A percentile compares a stretch with the other conserved stretches of the same genome.
These are phyloP conservation scores for Cepaea hortensis DNA, from an alignment of 2,888 invertebrate genomes.

Conservation along the genomic window DNA sequence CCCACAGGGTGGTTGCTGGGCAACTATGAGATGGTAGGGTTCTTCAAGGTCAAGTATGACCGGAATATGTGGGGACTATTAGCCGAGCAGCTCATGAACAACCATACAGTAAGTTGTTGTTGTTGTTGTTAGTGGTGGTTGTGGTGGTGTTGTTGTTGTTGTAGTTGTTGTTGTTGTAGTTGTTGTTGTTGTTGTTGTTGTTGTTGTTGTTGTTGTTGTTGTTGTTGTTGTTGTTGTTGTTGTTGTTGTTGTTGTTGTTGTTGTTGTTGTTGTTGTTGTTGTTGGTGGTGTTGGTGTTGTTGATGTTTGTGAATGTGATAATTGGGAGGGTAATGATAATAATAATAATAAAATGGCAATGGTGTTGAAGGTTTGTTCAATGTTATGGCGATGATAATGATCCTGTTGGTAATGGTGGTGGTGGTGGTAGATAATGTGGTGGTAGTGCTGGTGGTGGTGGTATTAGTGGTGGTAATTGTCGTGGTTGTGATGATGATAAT, in stretches of 20 bases:
- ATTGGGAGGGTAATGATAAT: too few relatives aligned
- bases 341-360: too few relatives aligned
- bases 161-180: not conserved
- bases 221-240: not conserved
- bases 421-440: too few relatives aligned
- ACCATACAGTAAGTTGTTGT: conserved; percentile 77
- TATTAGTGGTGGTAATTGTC: too few relatives aligned
- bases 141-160: not conserved
- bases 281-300: too few relatives aligned
- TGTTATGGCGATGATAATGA: too few relatives aligned
- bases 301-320: too few relatives aligned
- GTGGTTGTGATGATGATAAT: too few relatives aligned
- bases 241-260: not conserved
- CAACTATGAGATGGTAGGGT: conserved; percentile 77
- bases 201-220: not conserved
- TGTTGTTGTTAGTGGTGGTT: not conserved
- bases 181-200: not conserved
- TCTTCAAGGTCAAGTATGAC: conserved; percentile 77
- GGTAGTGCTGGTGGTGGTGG: too few relatives aligned
- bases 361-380: too few relatives aligned
- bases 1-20: conserved; percentile 72
- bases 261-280: not conserved
- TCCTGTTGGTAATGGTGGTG: too few relatives aligned
- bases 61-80: conserved; percentile 74
- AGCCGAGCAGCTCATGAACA: conserved; percentile 76